phyloP scores from a whole-genome alignment of 2,797 vertebrate genomes.

The Leptoclinus maculatus region DNA sequence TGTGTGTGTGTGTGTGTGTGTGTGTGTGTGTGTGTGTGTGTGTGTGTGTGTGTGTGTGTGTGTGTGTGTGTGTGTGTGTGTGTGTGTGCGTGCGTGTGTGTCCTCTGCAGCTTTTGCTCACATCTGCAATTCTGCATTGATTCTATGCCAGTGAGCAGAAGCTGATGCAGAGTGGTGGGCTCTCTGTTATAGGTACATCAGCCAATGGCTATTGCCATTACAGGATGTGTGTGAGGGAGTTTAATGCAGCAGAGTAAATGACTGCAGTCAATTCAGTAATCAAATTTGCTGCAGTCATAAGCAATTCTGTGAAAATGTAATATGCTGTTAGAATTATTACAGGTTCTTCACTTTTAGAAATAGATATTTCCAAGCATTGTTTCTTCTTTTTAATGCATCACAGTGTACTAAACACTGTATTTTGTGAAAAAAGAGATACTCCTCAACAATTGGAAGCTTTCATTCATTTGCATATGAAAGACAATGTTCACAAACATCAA shows the following conservation, averaged over 20 bases:
- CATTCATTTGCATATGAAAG: conserved; percentile 60
- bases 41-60: conserved; percentile 24
- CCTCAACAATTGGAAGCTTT: conserved; percentile 17
- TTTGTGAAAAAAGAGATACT: conserved; percentile 24
- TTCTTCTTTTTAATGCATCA: conserved; percentile 8
- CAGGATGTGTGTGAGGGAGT: conserved; percentile 50
- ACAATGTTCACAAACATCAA: conserved; percentile 45
- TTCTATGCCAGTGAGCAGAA: conserved; percentile 71
- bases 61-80: conserved; percentile 21
- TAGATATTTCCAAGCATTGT: background rate
- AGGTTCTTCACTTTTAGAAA: conserved; percentile 6
- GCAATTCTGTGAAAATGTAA: conserved; percentile 21
- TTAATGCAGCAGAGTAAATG: conserved; percentile 67
- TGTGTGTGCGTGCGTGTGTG: conserved; percentile 25
- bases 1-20: conserved; percentile 24
- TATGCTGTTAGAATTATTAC: conserved; percentile 3
- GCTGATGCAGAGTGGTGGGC: conserved; percentile 60
- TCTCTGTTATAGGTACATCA: conserved; percentile 62
- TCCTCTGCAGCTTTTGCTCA: conserved; percentile 73
- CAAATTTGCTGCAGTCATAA: conserved; percentile 58
- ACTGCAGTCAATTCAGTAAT: conserved; percentile 63
- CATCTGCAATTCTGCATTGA: conserved; percentile 76
- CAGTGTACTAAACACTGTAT: conserved; percentile 4
- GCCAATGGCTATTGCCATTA: conserved; percentile 51
- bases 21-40: conserved; percentile 25